Evolutionary conservation across 2,113 vertebrate species (phyloP).

Genomic region (Caloenas nicobarica): DNA sequence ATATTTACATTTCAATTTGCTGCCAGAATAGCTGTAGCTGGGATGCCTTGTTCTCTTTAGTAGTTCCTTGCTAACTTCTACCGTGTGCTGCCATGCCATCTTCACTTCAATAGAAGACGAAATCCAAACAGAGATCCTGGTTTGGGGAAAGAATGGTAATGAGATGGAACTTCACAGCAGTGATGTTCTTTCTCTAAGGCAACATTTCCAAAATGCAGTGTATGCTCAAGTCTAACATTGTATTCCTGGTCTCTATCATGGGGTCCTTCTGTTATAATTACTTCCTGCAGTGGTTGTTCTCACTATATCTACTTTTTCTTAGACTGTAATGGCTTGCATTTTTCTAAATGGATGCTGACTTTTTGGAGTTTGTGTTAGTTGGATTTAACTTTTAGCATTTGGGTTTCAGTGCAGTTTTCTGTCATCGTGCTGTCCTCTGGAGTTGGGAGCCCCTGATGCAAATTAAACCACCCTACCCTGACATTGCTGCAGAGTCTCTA

Average conservation of each 20-base stretch:
- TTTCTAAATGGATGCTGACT: not conserved
- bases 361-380: not conserved
- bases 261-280: not conserved
- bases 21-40: not conserved
- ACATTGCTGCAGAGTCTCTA: not conserved
- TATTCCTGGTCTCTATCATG: not conserved
- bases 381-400: not conserved
- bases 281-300: not conserved
- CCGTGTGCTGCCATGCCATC: not conserved
- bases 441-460: not conserved
- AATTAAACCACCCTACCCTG: not conserved
- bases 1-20: not conserved
- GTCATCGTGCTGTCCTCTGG: not conserved
- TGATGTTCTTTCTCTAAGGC: not conserved
- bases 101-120: not conserved
- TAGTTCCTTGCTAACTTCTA: not conserved
- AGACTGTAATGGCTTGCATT: not conserved
- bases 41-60: not conserved
- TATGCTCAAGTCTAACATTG: not conserved
- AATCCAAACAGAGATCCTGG: not conserved
- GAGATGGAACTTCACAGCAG: not conserved
- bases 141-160: not conserved
- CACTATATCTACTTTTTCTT: not conserved
- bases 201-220: not conserved
- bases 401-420: not conserved